These are phyloP conservation scores for Troilus luridus DNA, from an alignment of 2,888 invertebrate genomes.

Conservation along the genomic window DNA sequence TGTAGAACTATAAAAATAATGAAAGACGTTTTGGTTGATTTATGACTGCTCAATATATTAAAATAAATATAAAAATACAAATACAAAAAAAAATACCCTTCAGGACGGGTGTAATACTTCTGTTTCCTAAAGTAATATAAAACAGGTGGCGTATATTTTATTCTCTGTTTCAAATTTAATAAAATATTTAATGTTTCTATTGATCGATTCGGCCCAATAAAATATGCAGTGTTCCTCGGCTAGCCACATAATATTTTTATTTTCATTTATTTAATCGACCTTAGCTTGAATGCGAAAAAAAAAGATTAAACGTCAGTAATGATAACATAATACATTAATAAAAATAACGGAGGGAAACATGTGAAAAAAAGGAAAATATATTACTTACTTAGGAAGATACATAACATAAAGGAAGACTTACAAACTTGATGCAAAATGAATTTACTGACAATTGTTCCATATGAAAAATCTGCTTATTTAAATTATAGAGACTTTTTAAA, in stretches of 20 bases:
- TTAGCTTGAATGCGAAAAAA: too few relatives aligned
- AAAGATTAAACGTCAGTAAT: too few relatives aligned
- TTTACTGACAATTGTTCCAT: too few relatives aligned
- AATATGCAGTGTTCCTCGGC: not conserved
- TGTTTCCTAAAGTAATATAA: not conserved
- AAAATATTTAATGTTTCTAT: slow-evolving; percentile 17
- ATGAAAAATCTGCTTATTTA: too few relatives aligned
- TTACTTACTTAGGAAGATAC: too few relatives aligned
- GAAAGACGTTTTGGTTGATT: not conserved
- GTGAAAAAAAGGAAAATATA: too few relatives aligned
- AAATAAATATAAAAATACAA: not conserved
- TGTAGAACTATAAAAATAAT: too few relatives aligned
- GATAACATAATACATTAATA: too few relatives aligned
- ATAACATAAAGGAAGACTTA: too few relatives aligned
- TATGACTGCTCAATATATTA: not conserved
- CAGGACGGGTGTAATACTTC: not conserved
- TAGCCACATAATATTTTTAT: not conserved
- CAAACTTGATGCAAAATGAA: too few relatives aligned
- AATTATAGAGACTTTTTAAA: too few relatives aligned
- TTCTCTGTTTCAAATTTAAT: not conserved
- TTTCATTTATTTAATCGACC: not conserved
- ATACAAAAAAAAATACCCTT: not conserved
- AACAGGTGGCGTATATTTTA: not conserved
- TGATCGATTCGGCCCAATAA: not conserved
- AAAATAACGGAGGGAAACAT: too few relatives aligned